These are phyloP conservation scores for Pentamera pediparva DNA, from an alignment of 53 echinoderm and acorn worm genomes.

Conservation along the genomic window DNA sequence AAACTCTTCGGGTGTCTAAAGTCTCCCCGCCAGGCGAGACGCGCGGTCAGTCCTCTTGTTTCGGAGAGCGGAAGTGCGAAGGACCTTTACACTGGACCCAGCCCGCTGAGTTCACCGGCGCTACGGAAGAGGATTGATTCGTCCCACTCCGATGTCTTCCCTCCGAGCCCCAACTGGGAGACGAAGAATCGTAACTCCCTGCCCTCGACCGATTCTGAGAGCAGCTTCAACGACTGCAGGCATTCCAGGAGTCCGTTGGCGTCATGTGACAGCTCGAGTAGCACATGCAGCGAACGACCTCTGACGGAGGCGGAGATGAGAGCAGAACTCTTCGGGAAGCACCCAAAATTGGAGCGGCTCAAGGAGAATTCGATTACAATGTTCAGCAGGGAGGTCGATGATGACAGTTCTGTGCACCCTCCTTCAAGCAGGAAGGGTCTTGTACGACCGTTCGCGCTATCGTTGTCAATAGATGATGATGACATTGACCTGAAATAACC, in stretches of 20 bases:
- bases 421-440: slow-evolving; percentile 30
- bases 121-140: slow-evolving; percentile 41
- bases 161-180: slow-evolving; percentile 32
- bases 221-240: slow-evolving; percentile 41
- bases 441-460: slow-evolving; percentile 64
- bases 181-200: slow-evolving; percentile 37
- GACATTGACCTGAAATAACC: slow-evolving; percentile 85
- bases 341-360: slow-evolving; percentile 53
- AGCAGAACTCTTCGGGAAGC: slow-evolving; percentile 77
- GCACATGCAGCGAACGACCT: slow-evolving; percentile 21
- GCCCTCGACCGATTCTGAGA: slow-evolving; percentile 23
- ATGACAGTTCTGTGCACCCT: slow-evolving; percentile 23
- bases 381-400: slow-evolving; percentile 6
- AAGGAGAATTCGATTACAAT: slow-evolving; percentile 35
- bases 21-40: slow-evolving; percentile 57
- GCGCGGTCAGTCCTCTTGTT: slow-evolving; percentile 26
- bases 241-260: slow-evolving; percentile 47
- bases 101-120: neutral
- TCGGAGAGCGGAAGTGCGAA: neutral
- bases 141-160: slow-evolving; percentile 79
- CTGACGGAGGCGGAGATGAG: slow-evolving; percentile 88
- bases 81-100: neutral
- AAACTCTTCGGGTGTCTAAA: slow-evolving; percentile 80
- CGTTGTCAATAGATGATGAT: slow-evolving; percentile 89
- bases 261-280: slow-evolving; percentile 37